phyloP scores from a whole-genome alignment of 1,140 invertebrate species.

The Akabosia matsudoensis region DNA sequence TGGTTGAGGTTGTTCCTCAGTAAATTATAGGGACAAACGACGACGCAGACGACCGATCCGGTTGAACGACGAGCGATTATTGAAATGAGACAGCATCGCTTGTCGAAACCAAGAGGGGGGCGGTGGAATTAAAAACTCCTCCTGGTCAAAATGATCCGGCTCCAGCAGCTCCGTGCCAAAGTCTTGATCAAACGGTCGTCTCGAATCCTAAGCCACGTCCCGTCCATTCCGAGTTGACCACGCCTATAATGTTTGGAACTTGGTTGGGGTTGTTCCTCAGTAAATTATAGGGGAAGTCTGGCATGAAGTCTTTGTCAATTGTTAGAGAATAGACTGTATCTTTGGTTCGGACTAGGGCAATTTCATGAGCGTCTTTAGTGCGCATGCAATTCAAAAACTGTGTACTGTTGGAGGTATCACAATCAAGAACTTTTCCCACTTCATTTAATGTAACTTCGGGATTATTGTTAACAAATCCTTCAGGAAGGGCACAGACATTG shows the following conservation, averaged over 20 bases:
- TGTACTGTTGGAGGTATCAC: not conserved
- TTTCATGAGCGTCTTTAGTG: not conserved
- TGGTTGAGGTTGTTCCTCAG: conserved; percentile 19
- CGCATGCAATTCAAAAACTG: conserved; percentile 22
- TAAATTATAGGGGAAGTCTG: conserved; percentile 27
- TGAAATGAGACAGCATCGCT: conserved; percentile 14
- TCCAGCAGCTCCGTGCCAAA: not conserved
- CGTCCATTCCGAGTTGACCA: conserved; percentile 19
- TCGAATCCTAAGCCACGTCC: not conserved
- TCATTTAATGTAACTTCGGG: not conserved
- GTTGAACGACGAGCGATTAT: not conserved
- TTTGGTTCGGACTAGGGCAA: not conserved
- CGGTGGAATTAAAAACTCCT: not conserved
- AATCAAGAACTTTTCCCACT: conserved; percentile 5
- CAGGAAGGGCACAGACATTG: not conserved
- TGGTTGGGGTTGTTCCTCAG: conserved; percentile 20
- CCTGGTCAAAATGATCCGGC: conserved; percentile 1
- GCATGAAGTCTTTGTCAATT: conserved; percentile 24
- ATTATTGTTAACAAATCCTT: not conserved
- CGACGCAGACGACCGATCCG: not conserved
- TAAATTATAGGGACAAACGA: conserved; percentile 16
- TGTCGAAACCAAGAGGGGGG: conserved; percentile 1
- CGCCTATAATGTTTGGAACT: conserved; percentile 31
- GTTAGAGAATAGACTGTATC: not conserved
- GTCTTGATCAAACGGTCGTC: not conserved